Conservation (phyloP, 1,140 invertebrate genomes). For the Orchesella cincta region DNA sequence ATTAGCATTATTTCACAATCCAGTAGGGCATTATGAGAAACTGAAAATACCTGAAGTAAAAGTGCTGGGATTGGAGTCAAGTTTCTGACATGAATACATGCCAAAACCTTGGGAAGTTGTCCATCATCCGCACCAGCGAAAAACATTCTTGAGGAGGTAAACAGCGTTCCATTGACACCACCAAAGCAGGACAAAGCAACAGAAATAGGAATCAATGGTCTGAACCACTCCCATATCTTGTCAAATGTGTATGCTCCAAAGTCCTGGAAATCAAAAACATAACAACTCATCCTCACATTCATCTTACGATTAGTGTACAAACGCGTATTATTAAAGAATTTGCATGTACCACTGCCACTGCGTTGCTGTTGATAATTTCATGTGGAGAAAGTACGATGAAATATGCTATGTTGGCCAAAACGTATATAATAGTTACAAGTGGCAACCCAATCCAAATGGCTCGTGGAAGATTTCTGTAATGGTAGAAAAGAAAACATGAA, state of each 20-base stretch:
- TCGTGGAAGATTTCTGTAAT: constrained; percentile 75
- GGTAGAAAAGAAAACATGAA: constrained; percentile 25
- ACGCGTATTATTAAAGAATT: constrained; percentile 70
- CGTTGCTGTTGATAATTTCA: constrained; percentile 75
- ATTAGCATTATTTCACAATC: too few relatives aligned
- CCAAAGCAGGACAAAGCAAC: constrained; percentile 68
- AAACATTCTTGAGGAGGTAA: constrained; percentile 80
- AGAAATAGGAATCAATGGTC: constrained; percentile 8
- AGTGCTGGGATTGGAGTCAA: constrained; percentile 80
- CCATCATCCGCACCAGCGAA: constrained; percentile 77
- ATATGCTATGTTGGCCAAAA: constrained; percentile 84
- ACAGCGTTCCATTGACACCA: constrained; percentile 87
- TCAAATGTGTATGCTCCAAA: constrained; percentile 17
- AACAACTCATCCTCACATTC: constrained; percentile 75
- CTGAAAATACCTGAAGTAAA: constrained; percentile 68
- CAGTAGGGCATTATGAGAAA: neutral
- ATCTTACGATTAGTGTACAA: constrained; percentile 69
- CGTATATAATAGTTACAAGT: constrained; percentile 81
- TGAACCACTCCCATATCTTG: neutral
- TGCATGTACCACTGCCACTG: constrained; percentile 75
- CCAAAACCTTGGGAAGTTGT: constrained; percentile 68
- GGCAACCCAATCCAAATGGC: constrained; percentile 87
- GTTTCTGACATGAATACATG: constrained; percentile 72
- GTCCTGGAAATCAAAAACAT: constrained; percentile 54
- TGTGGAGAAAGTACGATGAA: constrained; percentile 77